Percentiles rank a stretch among this genome's conserved stretches.
These are phyloP conservation scores for Stictonetta naevosa DNA, from an alignment of 2,113 vertebrate species.

Conservation along the genomic window DNA sequence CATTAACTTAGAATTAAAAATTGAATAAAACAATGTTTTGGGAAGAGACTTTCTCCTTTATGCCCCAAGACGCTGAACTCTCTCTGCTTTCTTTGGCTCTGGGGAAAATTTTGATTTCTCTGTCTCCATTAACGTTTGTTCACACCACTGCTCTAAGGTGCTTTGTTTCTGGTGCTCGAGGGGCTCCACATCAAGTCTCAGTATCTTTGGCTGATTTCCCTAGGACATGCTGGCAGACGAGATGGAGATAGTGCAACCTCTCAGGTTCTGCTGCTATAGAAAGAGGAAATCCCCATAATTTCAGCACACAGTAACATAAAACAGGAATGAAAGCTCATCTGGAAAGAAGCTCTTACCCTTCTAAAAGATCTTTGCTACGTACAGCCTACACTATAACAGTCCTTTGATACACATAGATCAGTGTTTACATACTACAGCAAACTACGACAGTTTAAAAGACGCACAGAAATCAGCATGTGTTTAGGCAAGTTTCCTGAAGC, in stretches of 20 bases:
- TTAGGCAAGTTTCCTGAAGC: neutral
- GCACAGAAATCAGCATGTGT: neutral
- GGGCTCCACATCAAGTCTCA: constrained; percentile 10
- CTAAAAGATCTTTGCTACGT: neutral
- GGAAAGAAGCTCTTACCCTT: neutral
- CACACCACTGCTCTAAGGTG: neutral
- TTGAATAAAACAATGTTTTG: constrained; percentile 25
- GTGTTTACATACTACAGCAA: neutral
- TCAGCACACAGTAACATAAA: neutral
- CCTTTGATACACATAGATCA: neutral
- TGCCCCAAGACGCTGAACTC: neutral
- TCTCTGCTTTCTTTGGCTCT: neutral
- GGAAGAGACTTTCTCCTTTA: constrained; percentile 26
- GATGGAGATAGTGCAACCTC: constrained; percentile 2
- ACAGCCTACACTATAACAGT: neutral
- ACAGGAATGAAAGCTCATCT: neutral
- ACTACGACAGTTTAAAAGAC: neutral
- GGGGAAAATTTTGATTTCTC: neutral
- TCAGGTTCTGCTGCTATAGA: constrained; percentile 29
- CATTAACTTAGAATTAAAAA: constrained; percentile 47
- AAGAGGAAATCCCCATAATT: constrained; percentile 55
- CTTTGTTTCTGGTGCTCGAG: neutral
- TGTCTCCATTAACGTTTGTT: neutral
- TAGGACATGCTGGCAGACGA: neutral
- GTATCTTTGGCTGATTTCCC: constrained; percentile 26